Conservation (phyloP, 2,888 invertebrate species). For the Hyalella azteca region DNA sequence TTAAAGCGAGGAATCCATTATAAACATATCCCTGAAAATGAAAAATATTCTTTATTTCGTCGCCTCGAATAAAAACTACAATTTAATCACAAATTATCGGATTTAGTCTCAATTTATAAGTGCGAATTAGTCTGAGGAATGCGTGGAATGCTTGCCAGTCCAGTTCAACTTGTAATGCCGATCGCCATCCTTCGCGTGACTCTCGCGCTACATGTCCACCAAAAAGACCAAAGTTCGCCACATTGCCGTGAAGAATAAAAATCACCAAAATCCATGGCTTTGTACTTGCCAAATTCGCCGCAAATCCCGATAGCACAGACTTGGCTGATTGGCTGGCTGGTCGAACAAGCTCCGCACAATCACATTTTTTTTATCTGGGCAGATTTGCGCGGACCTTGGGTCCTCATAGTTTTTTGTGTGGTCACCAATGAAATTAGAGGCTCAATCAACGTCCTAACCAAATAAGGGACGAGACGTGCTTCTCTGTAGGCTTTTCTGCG, state of each 20-base stretch:
- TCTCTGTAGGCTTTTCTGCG: not conserved
- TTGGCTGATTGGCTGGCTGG: slow-evolving; percentile 2
- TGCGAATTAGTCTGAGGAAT: too few species aligned
- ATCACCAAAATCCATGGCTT: slow-evolving; percentile 22
- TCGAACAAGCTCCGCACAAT: not conserved
- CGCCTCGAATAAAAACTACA: too few species aligned
- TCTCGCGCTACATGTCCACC: too few species aligned
- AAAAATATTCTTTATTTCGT: too few species aligned
- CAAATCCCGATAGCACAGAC: slow-evolving; percentile 3
- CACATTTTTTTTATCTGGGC: slow-evolving; percentile 15
- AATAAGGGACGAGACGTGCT: slow-evolving; percentile 21
- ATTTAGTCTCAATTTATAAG: too few species aligned
- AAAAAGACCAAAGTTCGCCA: not conserved
- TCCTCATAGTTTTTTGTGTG: not conserved
- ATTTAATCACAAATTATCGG: too few species aligned
- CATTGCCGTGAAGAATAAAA: not conserved
- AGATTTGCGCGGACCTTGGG: slow-evolving; percentile 21
- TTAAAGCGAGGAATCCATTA: too few species aligned
- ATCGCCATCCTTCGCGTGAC: too few species aligned
- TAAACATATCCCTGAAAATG: too few species aligned
- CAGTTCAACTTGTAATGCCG: too few species aligned
- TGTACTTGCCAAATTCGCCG: slow-evolving; percentile 14
- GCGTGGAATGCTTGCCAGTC: too few species aligned
- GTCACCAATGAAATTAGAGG: slow-evolving; percentile 36
- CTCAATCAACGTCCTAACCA: slow-evolving; percentile 35